A percentile compares a stretch with the other conserved stretches of the same genome.
Evolutionary conservation across 2,797 vertebrate genomes (phyloP).

Genomic region (Rhinichthys osculus): DNA sequence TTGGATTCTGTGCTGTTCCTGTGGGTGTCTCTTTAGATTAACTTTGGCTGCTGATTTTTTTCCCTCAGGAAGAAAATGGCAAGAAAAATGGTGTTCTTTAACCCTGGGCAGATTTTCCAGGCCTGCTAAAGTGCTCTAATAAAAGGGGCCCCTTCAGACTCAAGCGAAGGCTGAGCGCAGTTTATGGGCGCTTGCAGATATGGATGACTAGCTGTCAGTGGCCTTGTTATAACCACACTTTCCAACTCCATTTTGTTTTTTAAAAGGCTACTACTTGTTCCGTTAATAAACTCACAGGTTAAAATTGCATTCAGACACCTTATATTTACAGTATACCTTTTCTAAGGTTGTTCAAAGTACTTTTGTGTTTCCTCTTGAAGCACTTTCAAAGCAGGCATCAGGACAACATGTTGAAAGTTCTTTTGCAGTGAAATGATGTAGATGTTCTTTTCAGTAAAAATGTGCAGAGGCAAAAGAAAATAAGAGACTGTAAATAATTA

Average conservation of each 20-base stretch:
- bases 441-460: neutral
- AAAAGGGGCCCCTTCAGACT: conserved; percentile 60
- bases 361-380: conserved; percentile 12
- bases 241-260: conserved; percentile 45
- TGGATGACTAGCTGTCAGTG: conserved; percentile 59
- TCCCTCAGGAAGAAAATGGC: conserved; percentile 56
- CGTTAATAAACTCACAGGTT: conserved; percentile 11
- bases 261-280: conserved; percentile 42
- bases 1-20: conserved; percentile 52
- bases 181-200: conserved; percentile 59
- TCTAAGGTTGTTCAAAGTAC: neutral
- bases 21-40: conserved; percentile 65
- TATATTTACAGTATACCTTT: neutral
- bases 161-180: conserved; percentile 24
- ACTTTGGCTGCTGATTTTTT: conserved; percentile 55
- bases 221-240: conserved; percentile 54
- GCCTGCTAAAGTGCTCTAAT: conserved; percentile 63
- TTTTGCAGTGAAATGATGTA: neutral
- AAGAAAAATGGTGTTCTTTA: conserved; percentile 59
- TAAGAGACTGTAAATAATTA: neutral
- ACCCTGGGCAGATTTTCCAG: conserved; percentile 59
- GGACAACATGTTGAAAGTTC: neutral
- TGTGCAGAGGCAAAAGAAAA: neutral
- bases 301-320: conserved; percentile 17
- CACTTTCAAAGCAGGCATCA: neutral